Base-by-base conservation (phyloP, 2,888 invertebrate genomes). In the Agonopterix heracliana region DNA sequence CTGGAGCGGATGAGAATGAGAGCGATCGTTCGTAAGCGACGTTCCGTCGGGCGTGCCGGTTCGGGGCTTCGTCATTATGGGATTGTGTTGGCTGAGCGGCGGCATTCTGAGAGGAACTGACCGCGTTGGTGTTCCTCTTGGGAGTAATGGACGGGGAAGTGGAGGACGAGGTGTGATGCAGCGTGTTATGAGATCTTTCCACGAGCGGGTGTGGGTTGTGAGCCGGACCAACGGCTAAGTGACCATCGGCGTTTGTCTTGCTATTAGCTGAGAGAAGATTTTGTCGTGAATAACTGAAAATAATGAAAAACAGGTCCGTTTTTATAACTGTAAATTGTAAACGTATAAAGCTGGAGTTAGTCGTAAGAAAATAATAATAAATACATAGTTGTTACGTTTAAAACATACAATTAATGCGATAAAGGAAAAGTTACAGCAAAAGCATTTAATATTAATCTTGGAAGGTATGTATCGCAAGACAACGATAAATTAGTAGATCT, bases 271-370 rank as follows among this genome's bases (percentile, higher is more conserved):
- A 95, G 44, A 96, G 90, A 51, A 96, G 91, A 80, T 96, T 96
- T 87, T 96, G 96, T 47, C 96, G 92, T 38, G 96, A 96, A 78
- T 96, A 96, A 76, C 96, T 96, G 90, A 49, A 90, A 43, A 40
- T 11, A 46, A 46, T 14, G 14, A 61, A 56, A 66, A 52, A 65
- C 50, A 63, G 5, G 26, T 26, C 26, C 5, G 7, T 26, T 26
- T 5, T 26, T 26, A 26, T 26, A 5, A 1, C 26, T 5, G 5
- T 26, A 26, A 26, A 7, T 26, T 26, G 26, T 26, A 26, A 26
- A 26, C 5, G 5, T 26, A 5, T 26, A 26, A 26, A 26, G 26
- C 26, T 26, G 26, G 26, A 26, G 26, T 26, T 26, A 26, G 26
- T 26, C 7, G 26, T 26, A 26, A 26, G 5, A 26, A 5, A 26